These are phyloP conservation scores for Epistrophella euchroma DNA, from an alignment of 2,888 invertebrate genomes.

Conservation along the genomic window DNA sequence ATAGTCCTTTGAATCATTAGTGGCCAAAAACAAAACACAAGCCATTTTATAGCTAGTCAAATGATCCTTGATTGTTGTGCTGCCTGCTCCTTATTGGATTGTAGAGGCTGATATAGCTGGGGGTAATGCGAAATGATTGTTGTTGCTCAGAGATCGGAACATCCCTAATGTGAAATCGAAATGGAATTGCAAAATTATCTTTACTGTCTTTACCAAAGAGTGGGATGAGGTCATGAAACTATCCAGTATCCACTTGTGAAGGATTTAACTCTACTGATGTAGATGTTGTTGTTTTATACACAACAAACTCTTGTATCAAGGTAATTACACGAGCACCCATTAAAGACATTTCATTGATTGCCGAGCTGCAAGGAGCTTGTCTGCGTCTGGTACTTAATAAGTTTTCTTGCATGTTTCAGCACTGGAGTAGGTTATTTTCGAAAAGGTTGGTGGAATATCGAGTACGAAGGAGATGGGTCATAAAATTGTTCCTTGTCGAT, in stretches of 20 bases:
- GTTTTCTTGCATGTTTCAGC: constrained; percentile 63
- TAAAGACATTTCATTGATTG: constrained; percentile 75
- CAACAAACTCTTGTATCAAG: constrained; percentile 66
- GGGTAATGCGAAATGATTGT: constrained; percentile 2
- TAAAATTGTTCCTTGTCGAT: constrained; percentile 71
- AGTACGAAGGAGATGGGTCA: constrained; percentile 59
- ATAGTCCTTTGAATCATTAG: constrained; percentile 68
- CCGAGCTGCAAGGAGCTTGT: constrained; percentile 56
- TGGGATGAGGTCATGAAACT: constrained; percentile 17
- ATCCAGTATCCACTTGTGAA: constrained; percentile 22
- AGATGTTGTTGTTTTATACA: constrained; percentile 58
- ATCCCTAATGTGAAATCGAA: constrained; percentile 73
- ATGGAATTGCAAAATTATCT: constrained; percentile 73
- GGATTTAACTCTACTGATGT: constrained; percentile 52
- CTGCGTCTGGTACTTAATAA: constrained; percentile 63
- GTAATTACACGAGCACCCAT: constrained; percentile 71
- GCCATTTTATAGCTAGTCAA: constrained; percentile 71
- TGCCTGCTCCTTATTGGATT: constrained; percentile 58
- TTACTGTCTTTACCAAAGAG: constrained; percentile 46
- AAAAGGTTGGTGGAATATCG: constrained; percentile 38
- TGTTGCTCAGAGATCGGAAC: constrained; percentile 69
- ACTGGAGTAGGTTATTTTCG: constrained; percentile 14
- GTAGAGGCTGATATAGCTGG: constrained; percentile 14
- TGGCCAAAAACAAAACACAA: constrained; percentile 64
- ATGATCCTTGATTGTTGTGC: constrained; percentile 74